A percentile compares a stretch with the other conserved stretches of the same genome.
phyloP scores from a whole-genome alignment of 2,888 invertebrate genomes.

The Teinopalpus imperialis region DNA sequence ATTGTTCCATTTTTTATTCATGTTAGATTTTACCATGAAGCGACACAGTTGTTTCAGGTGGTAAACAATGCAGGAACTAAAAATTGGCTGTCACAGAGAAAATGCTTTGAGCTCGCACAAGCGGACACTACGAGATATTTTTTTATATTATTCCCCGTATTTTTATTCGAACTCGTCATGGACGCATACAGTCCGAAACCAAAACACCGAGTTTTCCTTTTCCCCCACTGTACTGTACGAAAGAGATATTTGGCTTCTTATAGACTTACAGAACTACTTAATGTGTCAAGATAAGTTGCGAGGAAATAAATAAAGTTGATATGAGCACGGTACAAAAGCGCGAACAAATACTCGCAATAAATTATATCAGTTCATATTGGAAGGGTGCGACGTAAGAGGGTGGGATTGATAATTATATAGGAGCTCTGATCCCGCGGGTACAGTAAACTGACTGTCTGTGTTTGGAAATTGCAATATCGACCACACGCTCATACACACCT shows the following conservation, averaged over 20 bases:
- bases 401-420: slow-evolving; percentile 45
- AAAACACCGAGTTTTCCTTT: neutral
- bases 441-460: slow-evolving; percentile 53
- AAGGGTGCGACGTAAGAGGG: slow-evolving; percentile 25
- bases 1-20: slow-evolving; percentile 22
- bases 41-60: slow-evolving; percentile 24
- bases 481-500: slow-evolving; percentile 42
- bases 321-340: slow-evolving; percentile 24
- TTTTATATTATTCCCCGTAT: slow-evolving; percentile 17
- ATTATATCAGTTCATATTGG: slow-evolving; percentile 24
- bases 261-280: slow-evolving; percentile 27
- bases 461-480: slow-evolving; percentile 49
- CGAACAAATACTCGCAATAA: slow-evolving; percentile 27
- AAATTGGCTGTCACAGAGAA: slow-evolving; percentile 26
- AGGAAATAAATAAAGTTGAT: slow-evolving; percentile 28
- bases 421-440: slow-evolving; percentile 50
- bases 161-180: slow-evolving; percentile 3
- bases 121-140: slow-evolving; percentile 15
- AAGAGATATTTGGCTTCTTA: slow-evolving; percentile 24
- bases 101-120: slow-evolving; percentile 25
- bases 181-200: neutral
- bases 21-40: slow-evolving; percentile 23
- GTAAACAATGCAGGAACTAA: slow-evolving; percentile 26
- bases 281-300: slow-evolving; percentile 28
- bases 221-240: slow-evolving; percentile 6